Conservation (phyloP, 2,113 vertebrate species). For the Empidonax traillii region DNA sequence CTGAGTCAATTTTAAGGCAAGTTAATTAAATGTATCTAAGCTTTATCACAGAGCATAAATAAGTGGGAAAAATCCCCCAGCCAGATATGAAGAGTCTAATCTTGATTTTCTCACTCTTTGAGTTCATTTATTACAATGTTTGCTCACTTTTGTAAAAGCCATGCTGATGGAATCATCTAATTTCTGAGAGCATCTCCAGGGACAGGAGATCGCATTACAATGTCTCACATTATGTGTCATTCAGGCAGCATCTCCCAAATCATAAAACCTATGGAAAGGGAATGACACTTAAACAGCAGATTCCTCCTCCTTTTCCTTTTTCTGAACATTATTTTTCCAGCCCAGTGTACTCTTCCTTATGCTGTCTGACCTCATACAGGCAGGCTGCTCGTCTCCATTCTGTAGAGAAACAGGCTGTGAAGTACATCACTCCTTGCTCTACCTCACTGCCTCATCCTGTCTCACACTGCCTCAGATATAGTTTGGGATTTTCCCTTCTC, state of each 20-base stretch:
- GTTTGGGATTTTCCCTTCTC: not conserved
- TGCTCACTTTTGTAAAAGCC: slow-evolving; percentile 15
- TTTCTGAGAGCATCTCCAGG: slow-evolving; percentile 10
- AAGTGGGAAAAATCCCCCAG: not conserved
- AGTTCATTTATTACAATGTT: slow-evolving; percentile 10
- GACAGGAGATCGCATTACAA: not conserved
- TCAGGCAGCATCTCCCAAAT: not conserved
- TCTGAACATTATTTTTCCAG: not conserved
- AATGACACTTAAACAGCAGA: not conserved
- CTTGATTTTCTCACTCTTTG: not conserved
- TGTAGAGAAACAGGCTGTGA: not conserved
- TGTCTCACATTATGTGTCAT: not conserved
- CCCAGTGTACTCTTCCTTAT: not conserved
- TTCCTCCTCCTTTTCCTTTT: not conserved
- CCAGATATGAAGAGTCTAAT: not conserved
- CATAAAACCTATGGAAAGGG: not conserved
- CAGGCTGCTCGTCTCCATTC: not conserved
- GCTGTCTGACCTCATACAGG: not conserved
- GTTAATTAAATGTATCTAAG: not conserved
- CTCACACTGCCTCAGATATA: not conserved
- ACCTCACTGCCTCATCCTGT: not conserved
- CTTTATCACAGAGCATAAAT: not conserved
- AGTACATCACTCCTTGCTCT: not conserved
- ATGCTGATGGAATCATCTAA: not conserved
- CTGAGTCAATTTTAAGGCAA: not conserved